Evolutionary conservation across 2,113 vertebrate species (phyloP).

Genomic region (Collichthys lucidus): DNA sequence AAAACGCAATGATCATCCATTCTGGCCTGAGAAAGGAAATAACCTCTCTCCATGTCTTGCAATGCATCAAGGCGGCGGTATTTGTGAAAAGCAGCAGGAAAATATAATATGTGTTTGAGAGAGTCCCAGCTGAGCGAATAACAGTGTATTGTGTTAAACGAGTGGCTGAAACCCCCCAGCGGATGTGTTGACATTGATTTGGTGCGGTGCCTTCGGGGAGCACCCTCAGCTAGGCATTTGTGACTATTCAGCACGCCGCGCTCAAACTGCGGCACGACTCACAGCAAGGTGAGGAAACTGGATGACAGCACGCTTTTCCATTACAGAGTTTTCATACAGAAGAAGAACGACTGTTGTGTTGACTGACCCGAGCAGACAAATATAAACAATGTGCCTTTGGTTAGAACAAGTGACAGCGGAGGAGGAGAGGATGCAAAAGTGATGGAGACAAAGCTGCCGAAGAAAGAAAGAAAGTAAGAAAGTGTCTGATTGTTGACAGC

Average conservation of each 20-base stretch:
- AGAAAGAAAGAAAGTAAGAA: not conserved
- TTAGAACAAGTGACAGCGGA: not conserved
- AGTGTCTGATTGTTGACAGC: not conserved
- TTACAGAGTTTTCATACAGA: constrained; percentile 10
- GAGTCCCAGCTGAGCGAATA: constrained; percentile 60
- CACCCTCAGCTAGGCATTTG: constrained; percentile 39
- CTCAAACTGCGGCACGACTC: constrained; percentile 36
- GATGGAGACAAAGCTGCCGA: not conserved
- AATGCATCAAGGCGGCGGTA: constrained; percentile 1
- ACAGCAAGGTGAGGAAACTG: constrained; percentile 19
- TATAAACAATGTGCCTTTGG: not conserved
- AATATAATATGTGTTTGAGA: constrained; percentile 46
- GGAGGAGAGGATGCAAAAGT: not conserved
- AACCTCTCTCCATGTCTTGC: not conserved
- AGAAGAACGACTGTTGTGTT: constrained; percentile 9
- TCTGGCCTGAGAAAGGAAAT: constrained; percentile 34
- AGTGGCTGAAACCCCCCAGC: constrained; percentile 30
- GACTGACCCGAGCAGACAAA: constrained; percentile 17
- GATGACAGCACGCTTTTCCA: constrained; percentile 28
- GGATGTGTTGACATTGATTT: constrained; percentile 61
- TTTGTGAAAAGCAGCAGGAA: constrained; percentile 55
- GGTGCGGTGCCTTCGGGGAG: constrained; percentile 56
- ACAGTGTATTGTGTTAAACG: constrained; percentile 51
- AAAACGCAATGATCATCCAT: constrained; percentile 52
- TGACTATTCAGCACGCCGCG: constrained; percentile 53